Base-by-base conservation (phyloP, 2,113 vertebrate genomes). In the Melospiza melodia region DNA sequence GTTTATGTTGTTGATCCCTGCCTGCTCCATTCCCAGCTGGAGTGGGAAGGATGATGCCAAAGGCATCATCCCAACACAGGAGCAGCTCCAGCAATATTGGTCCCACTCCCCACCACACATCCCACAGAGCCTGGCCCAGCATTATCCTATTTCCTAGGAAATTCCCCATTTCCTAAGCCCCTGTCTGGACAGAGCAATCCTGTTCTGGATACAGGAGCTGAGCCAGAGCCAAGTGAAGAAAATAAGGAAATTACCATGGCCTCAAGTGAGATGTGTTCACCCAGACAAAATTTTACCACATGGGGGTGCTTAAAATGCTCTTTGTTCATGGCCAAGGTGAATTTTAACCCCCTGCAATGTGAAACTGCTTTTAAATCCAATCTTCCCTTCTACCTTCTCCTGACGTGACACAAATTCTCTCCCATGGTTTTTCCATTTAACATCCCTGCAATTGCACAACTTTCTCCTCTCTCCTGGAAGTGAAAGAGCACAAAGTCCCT, bases 221-320 rank as follows among this genome's bases (percentile, higher is more conserved):
- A 74, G 17, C 13, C n/a, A 79, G 17, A 65, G 33, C 7, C 39
- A 77, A 27, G 1, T 8, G 55, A 80, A 66, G 33, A 6, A 75
- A 66, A 21, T 0, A 12, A 5, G 8, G 43, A 22, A 30, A 73
- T 37, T 37, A 63, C 39, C 9, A 14, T 0, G 2, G 19, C 21
- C 33, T 22, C 12, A 27, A 24, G 27, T 4, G 19, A 71, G 30
- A 55, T 28, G 14, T 21, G 5, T 12, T 43, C 55, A 55, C 55
- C 27, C 3, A 59, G 13, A 43, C 3, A 30, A 82, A 75, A 48
- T 7, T 25, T 76, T n/a, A 49, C 30, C 35, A 17, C 14, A 2
- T 0, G 6, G 4, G 15, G 11, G 5, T 25, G 39, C 22, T 43
- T 39, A 16, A 48, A 75, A 10, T 2, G 5, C 5, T 4, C 10